phyloP scores from a whole-genome alignment of 1,140 invertebrate genomes.

The Parapsyche elsis region DNA sequence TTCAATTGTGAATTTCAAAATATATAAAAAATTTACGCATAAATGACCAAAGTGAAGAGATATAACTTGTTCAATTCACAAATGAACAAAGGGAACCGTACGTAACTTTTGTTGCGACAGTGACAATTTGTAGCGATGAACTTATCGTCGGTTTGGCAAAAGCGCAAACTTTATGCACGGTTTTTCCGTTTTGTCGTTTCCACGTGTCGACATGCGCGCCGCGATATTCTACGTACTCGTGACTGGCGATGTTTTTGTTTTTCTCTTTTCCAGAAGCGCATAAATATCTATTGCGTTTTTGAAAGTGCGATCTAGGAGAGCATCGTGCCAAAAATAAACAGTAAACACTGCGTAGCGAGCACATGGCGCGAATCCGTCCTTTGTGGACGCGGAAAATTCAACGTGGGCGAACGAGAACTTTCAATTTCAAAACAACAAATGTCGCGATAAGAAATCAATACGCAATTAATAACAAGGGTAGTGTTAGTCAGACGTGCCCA shows the following conservation, averaged over 20 bases:
- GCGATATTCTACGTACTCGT: neutral
- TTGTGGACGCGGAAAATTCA: neutral
- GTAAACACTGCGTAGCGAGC: neutral
- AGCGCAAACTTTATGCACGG: neutral
- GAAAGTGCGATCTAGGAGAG: neutral
- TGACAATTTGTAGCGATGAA: neutral
- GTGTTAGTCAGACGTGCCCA: too few species aligned
- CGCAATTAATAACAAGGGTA: too few species aligned
- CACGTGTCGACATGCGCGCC: neutral
- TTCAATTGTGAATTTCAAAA: too few species aligned
- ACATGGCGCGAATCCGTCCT: neutral
- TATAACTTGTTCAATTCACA: neutral
- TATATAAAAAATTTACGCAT: too few species aligned
- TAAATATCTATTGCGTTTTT: neutral
- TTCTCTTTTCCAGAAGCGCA: neutral
- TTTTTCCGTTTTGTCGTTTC: conserved; percentile 17
- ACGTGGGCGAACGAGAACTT: too few species aligned
- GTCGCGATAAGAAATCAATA: too few species aligned
- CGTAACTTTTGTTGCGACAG: too few species aligned
- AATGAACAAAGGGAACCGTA: neutral
- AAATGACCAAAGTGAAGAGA: too few species aligned
- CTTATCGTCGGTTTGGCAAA: neutral
- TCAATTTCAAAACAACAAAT: too few species aligned
- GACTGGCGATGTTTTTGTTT: neutral
- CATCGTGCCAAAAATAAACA: neutral